Percentiles rank a stretch among this genome's conserved stretches.
These are phyloP conservation scores for Neelides folsomi DNA, from an alignment of 2,888 invertebrate species.

Conservation along the genomic window DNA sequence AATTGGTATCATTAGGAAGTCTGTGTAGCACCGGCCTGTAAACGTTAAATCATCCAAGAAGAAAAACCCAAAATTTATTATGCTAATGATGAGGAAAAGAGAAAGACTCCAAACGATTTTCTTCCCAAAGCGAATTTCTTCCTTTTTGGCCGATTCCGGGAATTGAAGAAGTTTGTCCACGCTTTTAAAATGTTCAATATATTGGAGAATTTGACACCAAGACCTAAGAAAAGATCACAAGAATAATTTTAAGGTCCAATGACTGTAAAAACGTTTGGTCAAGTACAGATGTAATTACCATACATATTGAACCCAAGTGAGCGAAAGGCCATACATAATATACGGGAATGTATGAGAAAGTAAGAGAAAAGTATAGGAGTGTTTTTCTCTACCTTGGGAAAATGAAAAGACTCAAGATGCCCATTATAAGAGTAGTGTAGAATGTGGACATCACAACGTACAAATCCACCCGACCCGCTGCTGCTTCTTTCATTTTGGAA, in stretches of 20 bases:
- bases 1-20: slow-evolving; percentile 17
- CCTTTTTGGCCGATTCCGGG: slow-evolving; percentile 12
- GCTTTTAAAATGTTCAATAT: slow-evolving; percentile 18
- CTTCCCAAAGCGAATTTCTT: slow-evolving; percentile 16
- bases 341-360: too few relatives aligned
- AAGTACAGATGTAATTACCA: too few relatives aligned
- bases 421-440: slow-evolving; percentile 17
- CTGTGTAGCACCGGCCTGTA: slow-evolving; percentile 5
- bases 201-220: slow-evolving; percentile 13
- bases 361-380: too few relatives aligned
- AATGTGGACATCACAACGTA: slow-evolving; percentile 16
- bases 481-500: background rate
- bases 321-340: too few relatives aligned
- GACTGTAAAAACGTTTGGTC: too few relatives aligned
- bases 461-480: slow-evolving; percentile 15
- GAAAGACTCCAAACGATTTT: slow-evolving; percentile 2
- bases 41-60: slow-evolving; percentile 12
- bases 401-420: slow-evolving; percentile 22
- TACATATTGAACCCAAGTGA: too few relatives aligned
- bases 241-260: too few relatives aligned
- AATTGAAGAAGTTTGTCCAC: slow-evolving; percentile 26
- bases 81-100: slow-evolving; percentile 3
- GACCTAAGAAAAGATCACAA: background rate
- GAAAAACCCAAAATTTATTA: slow-evolving; percentile 8
- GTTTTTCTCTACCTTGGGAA: slow-evolving; percentile 20